phyloP scores from a whole-genome alignment of 2,797 vertebrate species.

The Muscicapa comitata region DNA sequence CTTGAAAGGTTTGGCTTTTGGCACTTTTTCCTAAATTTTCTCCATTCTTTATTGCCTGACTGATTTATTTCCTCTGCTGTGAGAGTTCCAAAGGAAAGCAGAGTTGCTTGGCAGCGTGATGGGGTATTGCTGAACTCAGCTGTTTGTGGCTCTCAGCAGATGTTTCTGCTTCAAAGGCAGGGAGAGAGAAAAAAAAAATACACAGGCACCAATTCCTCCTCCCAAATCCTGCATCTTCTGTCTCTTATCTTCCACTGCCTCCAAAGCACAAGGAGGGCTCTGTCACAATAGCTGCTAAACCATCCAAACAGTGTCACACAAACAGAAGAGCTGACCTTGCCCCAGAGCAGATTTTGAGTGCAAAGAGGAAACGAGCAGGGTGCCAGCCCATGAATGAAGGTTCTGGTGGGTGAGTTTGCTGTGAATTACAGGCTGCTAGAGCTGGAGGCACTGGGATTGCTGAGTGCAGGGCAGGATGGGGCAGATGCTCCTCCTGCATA shows the following conservation, averaged over 20 bases:
- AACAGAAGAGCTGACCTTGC: not conserved
- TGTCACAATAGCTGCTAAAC: not conserved
- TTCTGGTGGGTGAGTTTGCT: not conserved
- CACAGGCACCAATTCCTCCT: not conserved
- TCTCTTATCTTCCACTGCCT: not conserved
- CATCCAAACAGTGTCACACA: not conserved
- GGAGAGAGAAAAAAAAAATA: slow-evolving; percentile 13
- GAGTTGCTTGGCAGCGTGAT: slow-evolving; percentile 36
- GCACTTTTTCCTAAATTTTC: slow-evolving; percentile 1
- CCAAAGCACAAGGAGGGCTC: not conserved
- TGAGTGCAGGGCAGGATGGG: not conserved
- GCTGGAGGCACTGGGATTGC: not conserved
- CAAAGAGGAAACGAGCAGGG: not conserved
- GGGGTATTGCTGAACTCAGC: slow-evolving; percentile 66
- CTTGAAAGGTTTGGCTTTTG: slow-evolving; percentile 36
- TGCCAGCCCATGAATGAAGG: not conserved
- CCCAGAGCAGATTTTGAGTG: not conserved
- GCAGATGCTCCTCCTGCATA: accelerated
- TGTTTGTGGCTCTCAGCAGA: slow-evolving; percentile 50
- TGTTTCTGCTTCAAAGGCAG: slow-evolving; percentile 54
- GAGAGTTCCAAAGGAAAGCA: slow-evolving; percentile 54
- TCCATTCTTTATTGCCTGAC: slow-evolving; percentile 61
- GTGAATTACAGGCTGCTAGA: not conserved
- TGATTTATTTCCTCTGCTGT: slow-evolving; percentile 63
- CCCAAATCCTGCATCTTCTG: not conserved